phyloP scores from a whole-genome alignment of 2,113 vertebrate genomes.

The Ramphastos sulfuratus region DNA sequence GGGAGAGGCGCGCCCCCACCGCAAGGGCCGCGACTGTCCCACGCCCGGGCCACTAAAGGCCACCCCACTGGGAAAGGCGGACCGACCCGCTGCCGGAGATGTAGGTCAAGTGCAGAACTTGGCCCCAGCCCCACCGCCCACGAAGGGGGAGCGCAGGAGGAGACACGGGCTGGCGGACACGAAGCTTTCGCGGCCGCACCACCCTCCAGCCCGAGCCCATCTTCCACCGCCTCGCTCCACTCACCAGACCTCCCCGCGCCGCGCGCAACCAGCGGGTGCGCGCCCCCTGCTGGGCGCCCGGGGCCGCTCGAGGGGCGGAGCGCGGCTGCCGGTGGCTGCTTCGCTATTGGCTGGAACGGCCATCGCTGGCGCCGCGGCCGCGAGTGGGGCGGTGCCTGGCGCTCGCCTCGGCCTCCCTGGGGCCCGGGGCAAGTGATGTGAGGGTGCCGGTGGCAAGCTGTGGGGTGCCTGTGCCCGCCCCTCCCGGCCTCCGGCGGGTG shows the following conservation, averaged over 20 bases:
- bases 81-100: background rate
- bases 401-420: background rate
- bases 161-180: rapidly evolving
- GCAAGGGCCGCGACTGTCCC: background rate
- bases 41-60: background rate
- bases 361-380: background rate
- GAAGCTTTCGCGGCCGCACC: rapidly evolving
- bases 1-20: background rate
- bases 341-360: background rate
- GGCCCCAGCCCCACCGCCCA: too few relatives aligned
- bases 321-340: too few relatives aligned
- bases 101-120: too few relatives aligned
- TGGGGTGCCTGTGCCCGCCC: too few relatives aligned
- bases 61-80: rapidly evolving
- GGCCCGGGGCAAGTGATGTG: background rate
- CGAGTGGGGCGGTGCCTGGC: background rate
- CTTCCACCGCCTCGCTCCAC: background rate
- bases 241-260: background rate
- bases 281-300: too few relatives aligned
- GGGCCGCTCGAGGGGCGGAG: background rate
- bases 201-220: rapidly evolving
- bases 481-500: too few relatives aligned
- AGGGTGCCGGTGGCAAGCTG: background rate
- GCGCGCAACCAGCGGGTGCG: background rate
- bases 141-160: rapidly evolving